These are phyloP conservation scores for Hydrotaea cyrtoneurina DNA, from an alignment of 2,888 invertebrate genomes.

Conservation along the genomic window DNA sequence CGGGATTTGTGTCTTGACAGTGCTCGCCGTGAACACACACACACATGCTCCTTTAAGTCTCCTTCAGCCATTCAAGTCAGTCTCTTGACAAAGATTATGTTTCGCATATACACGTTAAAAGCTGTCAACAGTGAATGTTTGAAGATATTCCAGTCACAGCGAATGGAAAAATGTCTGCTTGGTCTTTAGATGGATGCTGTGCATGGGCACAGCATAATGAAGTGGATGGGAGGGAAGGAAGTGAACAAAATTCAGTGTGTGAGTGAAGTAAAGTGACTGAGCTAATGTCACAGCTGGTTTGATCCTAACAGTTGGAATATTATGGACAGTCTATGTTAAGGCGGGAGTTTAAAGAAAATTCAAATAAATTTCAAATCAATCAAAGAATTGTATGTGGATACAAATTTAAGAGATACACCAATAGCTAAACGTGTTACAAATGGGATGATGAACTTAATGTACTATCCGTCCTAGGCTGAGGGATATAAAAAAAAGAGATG, in stretches of 20 bases:
- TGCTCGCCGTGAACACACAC: background rate
- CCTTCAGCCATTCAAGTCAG: conserved; percentile 48
- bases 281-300: conserved; percentile 65
- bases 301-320: conserved; percentile 43
- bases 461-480: too few relatives aligned
- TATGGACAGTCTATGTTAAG: conserved; percentile 41
- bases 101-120: conserved; percentile 66
- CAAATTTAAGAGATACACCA: too few relatives aligned
- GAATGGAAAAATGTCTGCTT: conserved; percentile 44
- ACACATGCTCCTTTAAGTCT: conserved; percentile 39
- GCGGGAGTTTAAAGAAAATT: too few relatives aligned
- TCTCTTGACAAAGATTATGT: conserved; percentile 66
- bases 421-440: too few relatives aligned
- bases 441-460: too few relatives aligned
- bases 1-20: conserved; percentile 35
- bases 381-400: background rate
- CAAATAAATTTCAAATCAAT: background rate
- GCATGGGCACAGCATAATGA: background rate
- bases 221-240: background rate
- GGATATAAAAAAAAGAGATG: too few relatives aligned
- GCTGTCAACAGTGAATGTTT: conserved; percentile 63
- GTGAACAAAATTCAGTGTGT: background rate
- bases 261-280: conserved; percentile 32
- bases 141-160: conserved; percentile 48
- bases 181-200: background rate